These are phyloP conservation scores for Cinara cedri DNA, from an alignment of 2,888 invertebrate genomes.

Conservation along the genomic window DNA sequence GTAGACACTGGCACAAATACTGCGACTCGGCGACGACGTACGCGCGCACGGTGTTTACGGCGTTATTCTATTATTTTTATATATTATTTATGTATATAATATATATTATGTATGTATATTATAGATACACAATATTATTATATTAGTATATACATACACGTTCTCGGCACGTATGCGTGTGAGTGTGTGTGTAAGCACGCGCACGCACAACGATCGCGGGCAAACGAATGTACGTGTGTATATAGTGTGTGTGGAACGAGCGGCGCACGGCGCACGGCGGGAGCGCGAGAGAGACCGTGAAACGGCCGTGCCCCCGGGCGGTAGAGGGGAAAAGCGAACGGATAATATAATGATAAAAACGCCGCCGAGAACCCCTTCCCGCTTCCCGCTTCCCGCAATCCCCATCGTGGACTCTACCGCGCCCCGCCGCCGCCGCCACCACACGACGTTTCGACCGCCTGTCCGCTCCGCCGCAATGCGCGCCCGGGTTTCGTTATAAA, in stretches of 20 bases:
- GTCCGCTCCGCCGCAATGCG: slow-evolving; percentile 28
- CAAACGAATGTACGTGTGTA: slow-evolving; percentile 7
- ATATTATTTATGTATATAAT: not conserved
- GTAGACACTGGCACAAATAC: no score
- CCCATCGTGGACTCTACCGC: not conserved
- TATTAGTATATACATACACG: not conserved
- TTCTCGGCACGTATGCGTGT: not conserved
- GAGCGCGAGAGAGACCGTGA: not conserved
- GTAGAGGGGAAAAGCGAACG: slow-evolving; percentile 7
- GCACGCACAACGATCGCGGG: slow-evolving; percentile 13
- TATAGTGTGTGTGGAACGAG: not conserved
- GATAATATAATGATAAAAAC: slow-evolving; percentile 31
- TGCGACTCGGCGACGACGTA: not conserved
- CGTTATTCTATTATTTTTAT: not conserved
- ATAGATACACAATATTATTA: not conserved
- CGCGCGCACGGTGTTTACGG: not conserved
- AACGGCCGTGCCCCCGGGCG: not conserved
- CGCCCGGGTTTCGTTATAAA: slow-evolving; percentile 38
- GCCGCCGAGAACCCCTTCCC: not conserved
- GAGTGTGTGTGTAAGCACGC: not conserved
- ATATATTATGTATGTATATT: not conserved
- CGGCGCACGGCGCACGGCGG: not conserved
- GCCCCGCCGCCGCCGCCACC: not conserved
- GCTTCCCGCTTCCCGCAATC: not conserved
- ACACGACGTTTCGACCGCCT: not conserved